Conservation (phyloP, 2,113 vertebrate genomes). For the Ceyx melanurus region DNA sequence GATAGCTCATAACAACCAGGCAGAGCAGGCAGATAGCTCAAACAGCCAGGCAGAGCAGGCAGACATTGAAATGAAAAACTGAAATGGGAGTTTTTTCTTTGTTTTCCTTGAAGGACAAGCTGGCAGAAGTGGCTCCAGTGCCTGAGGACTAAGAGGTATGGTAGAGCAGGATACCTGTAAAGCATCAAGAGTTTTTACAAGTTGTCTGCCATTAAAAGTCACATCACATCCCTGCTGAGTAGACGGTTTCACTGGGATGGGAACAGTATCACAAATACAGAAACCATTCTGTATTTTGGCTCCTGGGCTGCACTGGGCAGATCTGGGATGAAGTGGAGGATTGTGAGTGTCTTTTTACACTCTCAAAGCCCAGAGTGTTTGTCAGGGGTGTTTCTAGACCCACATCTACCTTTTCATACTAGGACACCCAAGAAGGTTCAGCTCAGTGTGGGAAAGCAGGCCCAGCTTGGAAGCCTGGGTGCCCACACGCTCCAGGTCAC, state of each 20-base stretch:
- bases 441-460: accelerated
- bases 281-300: not conserved
- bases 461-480: not conserved
- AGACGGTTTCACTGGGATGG: not conserved
- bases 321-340: not conserved
- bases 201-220: slow-evolving; percentile 4
- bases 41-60: not conserved
- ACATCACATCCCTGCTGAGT: not conserved
- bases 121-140: not conserved
- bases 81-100: not conserved
- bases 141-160: not conserved
- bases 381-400: not conserved
- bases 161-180: not conserved
- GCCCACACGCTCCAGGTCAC: not conserved
- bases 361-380: not conserved
- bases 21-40: not conserved
- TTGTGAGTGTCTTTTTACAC: accelerated
- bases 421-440: not conserved
- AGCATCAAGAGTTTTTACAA: not conserved
- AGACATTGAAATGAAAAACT: not conserved
- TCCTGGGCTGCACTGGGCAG: not conserved
- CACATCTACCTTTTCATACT: not conserved
- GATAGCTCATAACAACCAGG: not conserved
- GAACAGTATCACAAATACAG: not conserved
- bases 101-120: not conserved